Percentiles rank a stretch among this genome's conserved stretches.
phyloP scores from a whole-genome alignment of 1,140 invertebrate species.

The Holotrichia oblita region DNA sequence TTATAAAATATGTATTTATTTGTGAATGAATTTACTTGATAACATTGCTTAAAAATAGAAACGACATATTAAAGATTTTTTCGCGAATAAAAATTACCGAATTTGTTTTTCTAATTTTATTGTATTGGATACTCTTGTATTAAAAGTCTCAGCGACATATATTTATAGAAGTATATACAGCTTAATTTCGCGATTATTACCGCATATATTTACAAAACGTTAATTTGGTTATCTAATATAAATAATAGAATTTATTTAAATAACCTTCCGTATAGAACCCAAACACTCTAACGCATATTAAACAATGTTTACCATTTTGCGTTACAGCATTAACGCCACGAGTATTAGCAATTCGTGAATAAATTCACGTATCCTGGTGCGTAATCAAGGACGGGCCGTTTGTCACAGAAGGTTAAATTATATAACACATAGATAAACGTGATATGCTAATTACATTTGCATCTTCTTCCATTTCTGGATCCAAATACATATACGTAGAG shows the following conservation, averaged over 20 bases:
- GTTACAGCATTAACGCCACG: slow-evolving; percentile 15
- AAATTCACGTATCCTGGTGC: slow-evolving; percentile 30
- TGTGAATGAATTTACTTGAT: too few relatives aligned
- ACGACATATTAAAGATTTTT: too few relatives aligned
- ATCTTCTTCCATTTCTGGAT: background rate
- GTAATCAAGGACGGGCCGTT: slow-evolving; percentile 21
- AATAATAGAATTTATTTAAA: background rate
- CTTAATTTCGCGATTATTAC: too few relatives aligned
- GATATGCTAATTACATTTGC: background rate
- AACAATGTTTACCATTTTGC: slow-evolving; percentile 9
- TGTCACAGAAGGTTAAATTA: slow-evolving; percentile 6
- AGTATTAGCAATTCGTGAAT: slow-evolving; percentile 29
- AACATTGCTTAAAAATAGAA: too few relatives aligned
- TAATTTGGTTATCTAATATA: background rate
- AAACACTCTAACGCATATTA: background rate
- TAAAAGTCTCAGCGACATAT: too few relatives aligned
- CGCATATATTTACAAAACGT: too few relatives aligned
- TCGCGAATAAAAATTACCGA: too few relatives aligned
- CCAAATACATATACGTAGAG: background rate
- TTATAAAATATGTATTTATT: too few relatives aligned
- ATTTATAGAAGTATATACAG: too few relatives aligned
- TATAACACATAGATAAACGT: background rate
- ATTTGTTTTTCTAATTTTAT: too few relatives aligned
- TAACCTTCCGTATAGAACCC: background rate
- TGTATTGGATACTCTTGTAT: too few relatives aligned